Evolutionary conservation across 2,797 vertebrate species (phyloP), one percentile per base, ranked within the genome.

Genomic region (Oophaga sylvatica): DNA sequence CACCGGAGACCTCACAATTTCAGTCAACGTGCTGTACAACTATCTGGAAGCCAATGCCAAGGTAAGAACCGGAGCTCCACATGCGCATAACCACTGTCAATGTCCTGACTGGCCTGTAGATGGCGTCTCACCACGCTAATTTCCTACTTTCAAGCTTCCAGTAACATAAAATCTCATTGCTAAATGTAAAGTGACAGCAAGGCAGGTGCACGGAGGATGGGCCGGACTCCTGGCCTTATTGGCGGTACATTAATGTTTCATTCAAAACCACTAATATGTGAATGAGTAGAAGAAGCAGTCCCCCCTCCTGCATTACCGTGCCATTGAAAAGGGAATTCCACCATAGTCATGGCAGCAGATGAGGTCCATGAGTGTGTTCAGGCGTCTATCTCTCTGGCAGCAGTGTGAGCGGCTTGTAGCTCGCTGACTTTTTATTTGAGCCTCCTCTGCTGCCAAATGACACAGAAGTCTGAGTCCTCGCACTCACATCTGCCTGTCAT

Each of bases 1-100:
- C 92, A 95, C 94, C 0, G 97, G 98, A 11, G 98, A 99, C 93
- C 97, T 99, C 88, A 97, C 96, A 81, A 98, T 99, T 92, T 99
- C 97, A 0, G 95, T 96, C 90, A 97, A 94, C 0, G 98, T 99
- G 86, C 96, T 99, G 13, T 95, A 96, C 91, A 99, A 99, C 92
- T 98, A 97, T 91, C 95, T 99, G 93, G 96, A 99, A 90, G 95
- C 96, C 92, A 98, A 97, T 87, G 89, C 93, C 0, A 98, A 99
- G 97, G 98, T 95, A 75, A 53, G 89, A 35, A 57, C n/a, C 8
- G 3, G 12, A 20, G 56, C 57, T 12, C 9, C 5, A n/a, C 31
- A 41, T 41, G 35, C 35, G 35, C 3, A 41, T 4, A 41, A 41
- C 35, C 35, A 16, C 45, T 56, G 12, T 45, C 15, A 76, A 26